Base-by-base conservation (phyloP, 2,888 invertebrate genomes). In the Zaprionus lineosus region DNA sequence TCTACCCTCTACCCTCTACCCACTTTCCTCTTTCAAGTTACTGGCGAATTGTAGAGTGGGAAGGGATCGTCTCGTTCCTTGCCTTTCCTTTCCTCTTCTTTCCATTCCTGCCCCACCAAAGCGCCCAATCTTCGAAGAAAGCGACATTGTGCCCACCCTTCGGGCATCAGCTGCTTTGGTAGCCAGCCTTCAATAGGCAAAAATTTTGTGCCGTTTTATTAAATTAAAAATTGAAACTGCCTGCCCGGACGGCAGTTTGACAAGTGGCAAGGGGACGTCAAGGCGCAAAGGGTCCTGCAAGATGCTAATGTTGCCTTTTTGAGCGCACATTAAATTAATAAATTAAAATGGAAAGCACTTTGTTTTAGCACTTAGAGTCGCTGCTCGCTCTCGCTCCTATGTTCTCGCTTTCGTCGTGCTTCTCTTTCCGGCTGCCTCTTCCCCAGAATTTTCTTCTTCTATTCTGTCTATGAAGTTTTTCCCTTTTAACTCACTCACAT, bases 261-360 rank as follows among this genome's bases (percentile, higher is more conserved):
- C 55, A 40, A 8, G 12, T 5, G 9, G 15, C 6, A 12, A 19
- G 11, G 29, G 12, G 1, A 12, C 11, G n/a, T n/a, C n/a, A n/a
- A n/a, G n/a, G n/a, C n/a, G n/a, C n/a, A 14, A 14, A 2, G n/a
- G 2, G 11, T 31, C 11, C 29, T 50, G 26, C 44, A 37, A 33
- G 33, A 26, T 36, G 48, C 40, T 46, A 28, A 37, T 41, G 21
- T 26, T 18, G 47, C 52, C 46, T 53, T 59, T 61, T 56, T 52
- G 59, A 50, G 40, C 63, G 65, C 52, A 76, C 81, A 81, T 81
- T 86, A 81, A 81, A 81, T 81, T 86, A 86, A 81, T 86, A 81
- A 81, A 81, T 81, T 86, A 86, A 84, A 81, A 84, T 76, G 64
- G 62, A 81, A 86, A 81, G 81, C 81, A 81, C 86, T 81, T 86